A percentile compares a stretch with the other conserved stretches of the same genome.
Conservation (phyloP, 2,888 invertebrate genomes). For the Protonemura montana region DNA sequence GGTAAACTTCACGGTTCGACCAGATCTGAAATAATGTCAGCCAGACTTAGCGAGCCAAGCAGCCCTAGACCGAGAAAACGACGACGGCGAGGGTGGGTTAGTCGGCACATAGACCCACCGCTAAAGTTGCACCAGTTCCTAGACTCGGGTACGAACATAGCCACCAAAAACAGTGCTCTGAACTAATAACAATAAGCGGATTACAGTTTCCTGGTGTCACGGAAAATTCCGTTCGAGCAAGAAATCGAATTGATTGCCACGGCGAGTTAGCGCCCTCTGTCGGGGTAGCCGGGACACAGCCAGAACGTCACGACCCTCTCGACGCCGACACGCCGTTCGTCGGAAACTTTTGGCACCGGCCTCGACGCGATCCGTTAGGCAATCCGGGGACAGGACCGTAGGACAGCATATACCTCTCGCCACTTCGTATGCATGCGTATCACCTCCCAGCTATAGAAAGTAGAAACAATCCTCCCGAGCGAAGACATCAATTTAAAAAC, state of each 20-base stretch:
- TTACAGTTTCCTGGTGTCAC: not conserved
- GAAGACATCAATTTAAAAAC: not conserved
- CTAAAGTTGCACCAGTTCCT: not conserved
- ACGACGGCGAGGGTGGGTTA: not conserved
- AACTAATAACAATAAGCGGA: slow-evolving; percentile 23
- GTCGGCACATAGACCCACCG: not conserved
- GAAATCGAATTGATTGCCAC: slow-evolving; percentile 13
- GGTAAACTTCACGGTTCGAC: not conserved
- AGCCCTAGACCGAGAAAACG: not conserved
- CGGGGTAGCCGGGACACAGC: not conserved
- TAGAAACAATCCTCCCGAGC: too few relatives aligned
- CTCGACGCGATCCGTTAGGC: not conserved
- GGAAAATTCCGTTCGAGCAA: slow-evolving; percentile 16
- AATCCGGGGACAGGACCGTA: not conserved
- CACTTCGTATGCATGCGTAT: not conserved
- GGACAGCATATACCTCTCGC: too few relatives aligned
- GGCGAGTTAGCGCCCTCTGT: not conserved
- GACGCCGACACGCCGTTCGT: not conserved
- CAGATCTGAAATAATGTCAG: not conserved
- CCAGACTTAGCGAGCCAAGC: not conserved
- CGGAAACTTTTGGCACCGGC: not conserved
- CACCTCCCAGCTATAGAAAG: too few relatives aligned
- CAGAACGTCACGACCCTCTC: not conserved
- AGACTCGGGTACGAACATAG: not conserved
- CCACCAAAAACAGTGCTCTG: not conserved